phyloP scores from a whole-genome alignment of 2,888 invertebrate genomes.

The Antheraea yamamai region DNA sequence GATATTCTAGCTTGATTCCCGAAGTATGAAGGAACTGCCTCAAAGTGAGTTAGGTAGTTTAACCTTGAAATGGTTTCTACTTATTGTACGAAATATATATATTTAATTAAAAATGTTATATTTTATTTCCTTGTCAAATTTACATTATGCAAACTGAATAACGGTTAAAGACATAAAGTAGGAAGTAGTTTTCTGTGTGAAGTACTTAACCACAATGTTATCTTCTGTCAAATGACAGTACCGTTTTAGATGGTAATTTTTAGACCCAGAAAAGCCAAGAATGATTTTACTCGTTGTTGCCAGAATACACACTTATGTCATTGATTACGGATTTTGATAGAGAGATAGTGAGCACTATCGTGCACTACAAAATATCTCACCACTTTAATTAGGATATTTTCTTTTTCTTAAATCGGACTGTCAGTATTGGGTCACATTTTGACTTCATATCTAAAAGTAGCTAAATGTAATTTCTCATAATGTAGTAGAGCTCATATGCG shows the following conservation, averaged over 20 bases:
- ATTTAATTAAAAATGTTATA: too few species aligned
- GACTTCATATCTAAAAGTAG: neutral
- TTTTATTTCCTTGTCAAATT: too few species aligned
- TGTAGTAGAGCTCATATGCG: neutral
- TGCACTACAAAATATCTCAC: neutral
- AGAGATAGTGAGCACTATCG: neutral
- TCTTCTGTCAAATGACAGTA: neutral
- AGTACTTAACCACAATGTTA: too few species aligned
- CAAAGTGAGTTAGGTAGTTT: neutral
- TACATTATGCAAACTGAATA: neutral
- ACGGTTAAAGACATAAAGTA: neutral
- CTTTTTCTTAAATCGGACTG: neutral
- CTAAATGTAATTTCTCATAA: neutral
- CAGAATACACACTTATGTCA: neutral
- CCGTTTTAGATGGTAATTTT: too few species aligned
- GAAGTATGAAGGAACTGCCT: neutral
- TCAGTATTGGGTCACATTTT: neutral
- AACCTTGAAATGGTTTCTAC: too few species aligned
- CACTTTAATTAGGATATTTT: neutral
- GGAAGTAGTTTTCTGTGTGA: neutral
- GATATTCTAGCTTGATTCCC: neutral
- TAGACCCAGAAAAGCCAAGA: too few species aligned
- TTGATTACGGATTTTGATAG: neutral
- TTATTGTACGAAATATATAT: too few species aligned
- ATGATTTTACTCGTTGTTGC: neutral